Percentiles rank a stretch among this genome's conserved stretches.
These are phyloP conservation scores for Anthophora plumipes DNA, from an alignment of 2,888 invertebrate species.

Conservation along the genomic window DNA sequence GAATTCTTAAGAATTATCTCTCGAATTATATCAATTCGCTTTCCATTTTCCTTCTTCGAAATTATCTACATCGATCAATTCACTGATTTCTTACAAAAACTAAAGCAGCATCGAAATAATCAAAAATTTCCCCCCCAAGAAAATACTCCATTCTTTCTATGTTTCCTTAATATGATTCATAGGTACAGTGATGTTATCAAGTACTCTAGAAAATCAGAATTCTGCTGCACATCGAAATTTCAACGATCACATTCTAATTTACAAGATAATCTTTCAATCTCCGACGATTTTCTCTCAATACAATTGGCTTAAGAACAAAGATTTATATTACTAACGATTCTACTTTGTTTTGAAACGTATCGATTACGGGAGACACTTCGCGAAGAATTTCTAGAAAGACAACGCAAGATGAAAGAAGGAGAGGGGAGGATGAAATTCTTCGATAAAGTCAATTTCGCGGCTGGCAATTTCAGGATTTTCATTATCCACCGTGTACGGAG, in stretches of 20 bases:
- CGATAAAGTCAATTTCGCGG: slow-evolving; percentile 48
- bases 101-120: no score
- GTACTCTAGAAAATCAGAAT: no score
- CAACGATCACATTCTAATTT: not conserved
- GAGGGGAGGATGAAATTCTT: slow-evolving; percentile 18
- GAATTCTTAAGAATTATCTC: no score
- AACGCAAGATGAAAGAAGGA: not conserved
- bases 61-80: no score
- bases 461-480: slow-evolving; percentile 51
- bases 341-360: slow-evolving; percentile 44
- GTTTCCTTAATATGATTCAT: no score
- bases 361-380: slow-evolving; percentile 45
- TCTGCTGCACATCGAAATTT: no score
- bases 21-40: no score
- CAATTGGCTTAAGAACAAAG: not conserved
- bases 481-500: not conserved
- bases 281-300: not conserved
- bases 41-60: no score
- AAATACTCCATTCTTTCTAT: no score
- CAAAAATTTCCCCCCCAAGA: no score
- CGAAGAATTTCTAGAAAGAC: slow-evolving; percentile 35
- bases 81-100: no score
- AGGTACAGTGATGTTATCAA: no score
- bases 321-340: slow-evolving; percentile 1
- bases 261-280: not conserved